A percentile compares a stretch with the other conserved stretches of the same genome.
These are phyloP conservation scores for Charaxes varanes DNA, from an alignment of 1,140 invertebrate species.

Conservation along the genomic window DNA sequence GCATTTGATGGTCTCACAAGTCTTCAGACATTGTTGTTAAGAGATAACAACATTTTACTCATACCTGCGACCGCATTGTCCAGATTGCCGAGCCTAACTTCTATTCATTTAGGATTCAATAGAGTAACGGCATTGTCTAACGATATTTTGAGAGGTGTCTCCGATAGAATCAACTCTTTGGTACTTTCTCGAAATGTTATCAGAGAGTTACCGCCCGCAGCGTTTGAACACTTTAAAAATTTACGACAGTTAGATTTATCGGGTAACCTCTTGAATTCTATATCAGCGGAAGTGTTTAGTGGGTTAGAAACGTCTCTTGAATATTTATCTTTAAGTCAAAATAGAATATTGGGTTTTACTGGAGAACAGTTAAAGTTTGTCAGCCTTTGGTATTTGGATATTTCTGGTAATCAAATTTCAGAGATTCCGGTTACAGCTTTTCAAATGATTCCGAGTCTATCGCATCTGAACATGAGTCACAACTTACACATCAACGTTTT, in stretches of 20 bases:
- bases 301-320: conserved; percentile 84
- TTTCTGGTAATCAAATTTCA: conserved; percentile 86
- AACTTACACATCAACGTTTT: conserved; percentile 81
- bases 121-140: conserved; percentile 88
- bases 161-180: conserved; percentile 77
- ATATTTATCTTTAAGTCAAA: conserved; percentile 84
- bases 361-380: conserved; percentile 79
- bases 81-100: conserved; percentile 81
- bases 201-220: conserved; percentile 85
- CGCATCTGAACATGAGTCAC: conserved; percentile 85
- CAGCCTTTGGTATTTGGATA: conserved; percentile 81
- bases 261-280: conserved; percentile 83
- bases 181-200: conserved; percentile 89
- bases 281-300: conserved; percentile 83
- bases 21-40: conserved; percentile 85
- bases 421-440: conserved; percentile 82
- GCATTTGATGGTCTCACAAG: conserved; percentile 87
- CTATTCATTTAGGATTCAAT: conserved; percentile 89
- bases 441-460: conserved; percentile 78
- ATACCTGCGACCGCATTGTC: conserved; percentile 87
- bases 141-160: conserved; percentile 82
- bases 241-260: conserved; percentile 85
- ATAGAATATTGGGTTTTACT: conserved; percentile 80
- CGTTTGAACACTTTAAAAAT: conserved; percentile 86
- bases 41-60: conserved; percentile 90